Base-by-base conservation (phyloP, 30 jellyfish, hydroid and myxozoan genomes). In the Cassiopea andromeda region DNA sequence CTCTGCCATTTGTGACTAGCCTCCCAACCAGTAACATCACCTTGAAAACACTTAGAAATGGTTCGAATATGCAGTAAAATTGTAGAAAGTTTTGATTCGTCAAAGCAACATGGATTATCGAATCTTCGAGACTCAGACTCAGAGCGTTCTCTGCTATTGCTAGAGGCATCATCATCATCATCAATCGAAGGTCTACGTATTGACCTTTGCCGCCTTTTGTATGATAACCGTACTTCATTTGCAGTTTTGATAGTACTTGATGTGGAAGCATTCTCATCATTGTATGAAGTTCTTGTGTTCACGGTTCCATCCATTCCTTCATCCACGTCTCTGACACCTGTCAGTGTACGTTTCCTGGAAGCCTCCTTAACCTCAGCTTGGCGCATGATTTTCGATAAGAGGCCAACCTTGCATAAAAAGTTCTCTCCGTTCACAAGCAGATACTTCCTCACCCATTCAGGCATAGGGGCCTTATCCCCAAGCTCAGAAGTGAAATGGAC, bases 391-490 rank as follows among this genome's bases (percentile, higher is more conserved):
- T 73, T 78, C 1, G 94, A 78, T 12, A 87, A 16, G 78, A 87
- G 58, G 44, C 89, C 89, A 27, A 87, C 18, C 50, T 77, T 87
- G 44, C 60, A 44, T 27, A 87, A 71, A 16, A 78, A 67, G 27
- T 57, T 48, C 72, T 87, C 94, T 4, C 87, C 83, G 10, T 76
- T 75, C 1, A 18, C 69, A 27, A 87, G 94, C 59, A 87, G 27
- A 69, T 77, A 38, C 17, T 77, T 54, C 71, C 78, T 85, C 17
- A 87, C 15, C 94, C 94, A 87, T 1, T 45, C 1, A 1, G 94
- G 94, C 94, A 87, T 87, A 38, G 75, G 84, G 1, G 90, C 94
- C 14, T 87, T 66, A 19, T 78, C 73, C 68, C 94, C 85, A 1
- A 57, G 66, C 7, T 68, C 94, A 1, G 94, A 78, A 38, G 77